A percentile compares a stretch with the other conserved stretches of the same genome.
Conservation (phyloP, 1,140 invertebrate species). For the Dendroctonus valens region DNA sequence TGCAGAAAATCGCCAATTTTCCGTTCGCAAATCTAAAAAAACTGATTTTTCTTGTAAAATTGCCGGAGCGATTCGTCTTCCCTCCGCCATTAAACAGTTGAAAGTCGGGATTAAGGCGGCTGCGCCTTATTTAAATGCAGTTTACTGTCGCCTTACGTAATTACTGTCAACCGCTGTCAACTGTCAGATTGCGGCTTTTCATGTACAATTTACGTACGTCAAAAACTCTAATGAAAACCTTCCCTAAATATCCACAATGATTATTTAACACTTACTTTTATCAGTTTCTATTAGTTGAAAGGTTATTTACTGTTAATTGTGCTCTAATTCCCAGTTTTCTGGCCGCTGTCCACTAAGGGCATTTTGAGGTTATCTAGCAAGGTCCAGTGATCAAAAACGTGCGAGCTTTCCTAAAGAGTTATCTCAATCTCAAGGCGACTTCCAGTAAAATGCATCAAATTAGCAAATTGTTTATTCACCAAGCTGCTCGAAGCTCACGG, state of each 20-base stretch:
- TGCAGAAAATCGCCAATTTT: too few species aligned
- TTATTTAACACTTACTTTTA: slow-evolving; percentile 29
- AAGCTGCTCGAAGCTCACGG: slow-evolving; percentile 9
- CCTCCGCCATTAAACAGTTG: too few species aligned
- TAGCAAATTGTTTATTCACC: slow-evolving; percentile 20
- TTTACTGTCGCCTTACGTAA: too few species aligned
- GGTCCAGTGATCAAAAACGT: slow-evolving; percentile 26
- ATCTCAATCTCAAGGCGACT: slow-evolving; percentile 3
- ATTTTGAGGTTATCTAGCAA: slow-evolving; percentile 20
- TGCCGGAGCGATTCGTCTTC: too few species aligned
- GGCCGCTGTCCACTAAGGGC: neutral
- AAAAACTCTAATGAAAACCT: slow-evolving; percentile 14
- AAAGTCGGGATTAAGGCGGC: too few species aligned
- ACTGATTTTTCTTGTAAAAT: too few species aligned
- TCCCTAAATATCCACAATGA: slow-evolving; percentile 12
- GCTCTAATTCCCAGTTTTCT: neutral
- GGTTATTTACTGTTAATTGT: slow-evolving; percentile 4
- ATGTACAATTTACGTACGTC: neutral
- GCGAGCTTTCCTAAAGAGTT: slow-evolving; percentile 5
- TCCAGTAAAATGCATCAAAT: slow-evolving; percentile 27
- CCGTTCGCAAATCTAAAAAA: too few species aligned
- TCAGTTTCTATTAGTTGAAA: slow-evolving; percentile 17
- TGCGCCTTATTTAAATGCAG: too few species aligned
- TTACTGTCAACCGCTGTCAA: slow-evolving; percentile 7
- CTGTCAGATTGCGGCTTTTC: slow-evolving; percentile 7